Evolutionary conservation across 2,888 invertebrate species (phyloP), one percentile per base, ranked within the genome.

Genomic region (Drosophila falleni): DNA sequence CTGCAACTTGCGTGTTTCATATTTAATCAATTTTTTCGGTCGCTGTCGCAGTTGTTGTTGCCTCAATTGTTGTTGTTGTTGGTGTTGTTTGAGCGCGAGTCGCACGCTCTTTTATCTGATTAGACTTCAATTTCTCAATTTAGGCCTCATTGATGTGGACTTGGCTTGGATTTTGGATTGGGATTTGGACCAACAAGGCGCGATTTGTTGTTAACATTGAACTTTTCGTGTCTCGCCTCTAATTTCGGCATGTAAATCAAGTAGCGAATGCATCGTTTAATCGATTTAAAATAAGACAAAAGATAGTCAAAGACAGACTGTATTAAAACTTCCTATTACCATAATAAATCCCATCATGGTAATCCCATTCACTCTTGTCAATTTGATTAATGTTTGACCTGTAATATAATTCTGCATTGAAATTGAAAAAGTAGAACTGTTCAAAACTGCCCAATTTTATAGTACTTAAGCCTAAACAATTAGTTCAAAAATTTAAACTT

Each of bases 111-210:
- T 69, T 87, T 88, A 88, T 90, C 87, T 74, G 87, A 88, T 88
- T 87, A 77, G 81, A 78, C 83, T 85, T 87, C 87, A 85, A 88
- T 88, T 85, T 90, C 87, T 88, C 79, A 88, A 90, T 90, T 88
- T 82, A 71, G 71, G 78, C 71, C 70, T 53, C 80, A 89, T 75
- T 76, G 82, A 84, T 74, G 50, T 51, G 44, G 62, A 54, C 63
- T 77, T 49, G 60, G 54, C 66, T 75, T 55, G 59, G 51, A 54
- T 63, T 63, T 56, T 63, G 39, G 50, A 31, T 68, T 59, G 29
- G 53, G 33, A 44, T 44, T 55, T 33, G 15, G 47, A 54, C 33
- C 50, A 53, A 42, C 11, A 44, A 37, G 33, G 35, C 31, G 31
- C 23, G 41, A 49, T 42, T 46, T 65, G 67, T 81, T 71, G 88